Evolutionary conservation across 2,888 invertebrate genomes (phyloP).

Genomic region (Apomyelois bistriatella): DNA sequence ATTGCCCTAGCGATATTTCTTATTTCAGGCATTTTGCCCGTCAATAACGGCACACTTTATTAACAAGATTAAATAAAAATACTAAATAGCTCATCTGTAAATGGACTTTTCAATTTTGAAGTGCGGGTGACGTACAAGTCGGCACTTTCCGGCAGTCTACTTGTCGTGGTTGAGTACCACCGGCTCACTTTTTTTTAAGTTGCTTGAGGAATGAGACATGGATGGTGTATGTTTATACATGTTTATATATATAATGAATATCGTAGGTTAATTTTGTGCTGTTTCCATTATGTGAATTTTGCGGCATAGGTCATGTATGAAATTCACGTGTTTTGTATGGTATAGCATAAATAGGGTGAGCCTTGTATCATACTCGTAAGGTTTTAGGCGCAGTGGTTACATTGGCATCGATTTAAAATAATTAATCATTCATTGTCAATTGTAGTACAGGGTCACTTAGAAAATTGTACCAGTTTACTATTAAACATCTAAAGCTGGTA

Average conservation of each 20-base stretch:
- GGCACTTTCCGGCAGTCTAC: background rate
- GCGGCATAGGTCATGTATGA: constrained; percentile 27
- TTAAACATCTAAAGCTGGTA: no score
- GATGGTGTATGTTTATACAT: constrained; percentile 74
- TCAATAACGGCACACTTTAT: no score
- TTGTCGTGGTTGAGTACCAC: background rate
- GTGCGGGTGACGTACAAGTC: no score
- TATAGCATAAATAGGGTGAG: constrained; percentile 24
- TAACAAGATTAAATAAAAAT: no score
- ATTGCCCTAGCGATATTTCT: no score
- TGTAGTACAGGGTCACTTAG: no score
- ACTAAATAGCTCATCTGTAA: no score
- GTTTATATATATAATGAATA: constrained; percentile 77
- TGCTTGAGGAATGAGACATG: constrained; percentile 61
- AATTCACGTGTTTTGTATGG: constrained; percentile 33
- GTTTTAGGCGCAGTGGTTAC: background rate
- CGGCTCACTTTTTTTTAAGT: constrained; percentile 59
- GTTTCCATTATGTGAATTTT: constrained; percentile 52
- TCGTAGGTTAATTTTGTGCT: constrained; percentile 76
- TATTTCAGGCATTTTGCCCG: no score
- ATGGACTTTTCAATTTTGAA: no score
- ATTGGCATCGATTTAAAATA: background rate
- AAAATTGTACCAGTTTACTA: no score
- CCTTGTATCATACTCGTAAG: constrained; percentile 24
- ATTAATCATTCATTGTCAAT: no score